Percentiles rank a stretch among this genome's conserved stretches.
These are phyloP conservation scores for Oreochromis niloticus DNA, from an alignment of 2,113 vertebrate genomes.

Conservation along the genomic window DNA sequence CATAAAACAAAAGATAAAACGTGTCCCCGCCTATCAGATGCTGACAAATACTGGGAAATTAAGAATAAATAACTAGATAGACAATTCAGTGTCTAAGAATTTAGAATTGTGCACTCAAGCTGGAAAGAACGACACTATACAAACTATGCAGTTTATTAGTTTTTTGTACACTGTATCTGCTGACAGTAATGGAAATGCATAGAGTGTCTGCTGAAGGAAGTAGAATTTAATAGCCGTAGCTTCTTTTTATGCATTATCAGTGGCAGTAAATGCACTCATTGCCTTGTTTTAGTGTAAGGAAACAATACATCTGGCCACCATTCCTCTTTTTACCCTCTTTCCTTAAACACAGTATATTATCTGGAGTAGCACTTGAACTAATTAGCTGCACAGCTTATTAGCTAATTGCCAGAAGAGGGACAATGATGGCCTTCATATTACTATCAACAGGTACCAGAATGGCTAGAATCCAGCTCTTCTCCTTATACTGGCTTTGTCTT, in stretches of 20 bases:
- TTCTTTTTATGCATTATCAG: neutral
- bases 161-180: neutral
- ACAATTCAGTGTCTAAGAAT: neutral
- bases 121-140: neutral
- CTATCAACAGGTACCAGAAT: constrained; percentile 19
- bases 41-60: neutral
- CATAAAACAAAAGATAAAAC: neutral
- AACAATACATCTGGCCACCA: constrained; percentile 1
- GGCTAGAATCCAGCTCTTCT: neutral
- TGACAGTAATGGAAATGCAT: neutral
- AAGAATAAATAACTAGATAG: neutral
- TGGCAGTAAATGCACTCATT: neutral
- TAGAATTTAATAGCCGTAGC: neutral
- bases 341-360: constrained; percentile 22
- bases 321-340: neutral
- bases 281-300: neutral
- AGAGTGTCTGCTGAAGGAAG: neutral
- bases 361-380: constrained; percentile 30
- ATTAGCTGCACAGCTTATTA: constrained; percentile 38
- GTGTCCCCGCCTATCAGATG: neutral
- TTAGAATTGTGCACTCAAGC: neutral
- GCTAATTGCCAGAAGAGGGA: constrained; percentile 36
- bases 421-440: constrained; percentile 17
- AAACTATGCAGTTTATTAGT: neutral
- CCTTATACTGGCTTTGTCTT: neutral